Percentiles rank a stretch among this genome's conserved stretches.
Conservation (phyloP, 2,888 invertebrate species). For the Andrena praecox region DNA sequence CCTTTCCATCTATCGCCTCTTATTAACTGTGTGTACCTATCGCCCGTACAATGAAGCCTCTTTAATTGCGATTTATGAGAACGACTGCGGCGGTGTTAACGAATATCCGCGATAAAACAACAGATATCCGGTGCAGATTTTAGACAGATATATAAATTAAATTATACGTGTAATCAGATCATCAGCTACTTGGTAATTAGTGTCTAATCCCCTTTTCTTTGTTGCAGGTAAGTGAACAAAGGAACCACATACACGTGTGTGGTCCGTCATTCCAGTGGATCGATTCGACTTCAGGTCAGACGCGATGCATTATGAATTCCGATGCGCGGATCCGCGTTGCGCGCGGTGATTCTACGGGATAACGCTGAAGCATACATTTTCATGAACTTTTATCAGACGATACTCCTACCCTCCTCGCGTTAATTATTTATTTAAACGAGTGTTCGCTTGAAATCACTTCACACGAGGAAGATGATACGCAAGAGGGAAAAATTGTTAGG, state of each 20-base stretch:
- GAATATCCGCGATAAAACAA: background rate
- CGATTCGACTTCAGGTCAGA: constrained; percentile 48
- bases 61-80: background rate
- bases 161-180: background rate
- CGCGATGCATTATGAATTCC: background rate
- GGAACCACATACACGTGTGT: background rate
- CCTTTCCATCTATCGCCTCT: background rate
- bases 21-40: background rate
- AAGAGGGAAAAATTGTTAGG: too few species aligned
- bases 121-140: background rate
- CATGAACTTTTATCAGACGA: background rate
- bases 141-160: background rate
- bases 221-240: constrained; percentile 70
- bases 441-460: too few species aligned
- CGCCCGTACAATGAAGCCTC: background rate
- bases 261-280: background rate
- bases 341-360: background rate
- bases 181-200: background rate
- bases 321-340: background rate
- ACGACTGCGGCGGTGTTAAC: background rate
- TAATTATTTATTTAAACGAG: too few species aligned
- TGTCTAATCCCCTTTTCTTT: constrained; percentile 36
- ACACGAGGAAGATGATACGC: too few species aligned
- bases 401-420: background rate
- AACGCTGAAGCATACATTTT: background rate